These are phyloP conservation scores for Hyaena hyaena DNA, from an alignment of 2,113 vertebrate genomes.

Conservation along the genomic window DNA sequence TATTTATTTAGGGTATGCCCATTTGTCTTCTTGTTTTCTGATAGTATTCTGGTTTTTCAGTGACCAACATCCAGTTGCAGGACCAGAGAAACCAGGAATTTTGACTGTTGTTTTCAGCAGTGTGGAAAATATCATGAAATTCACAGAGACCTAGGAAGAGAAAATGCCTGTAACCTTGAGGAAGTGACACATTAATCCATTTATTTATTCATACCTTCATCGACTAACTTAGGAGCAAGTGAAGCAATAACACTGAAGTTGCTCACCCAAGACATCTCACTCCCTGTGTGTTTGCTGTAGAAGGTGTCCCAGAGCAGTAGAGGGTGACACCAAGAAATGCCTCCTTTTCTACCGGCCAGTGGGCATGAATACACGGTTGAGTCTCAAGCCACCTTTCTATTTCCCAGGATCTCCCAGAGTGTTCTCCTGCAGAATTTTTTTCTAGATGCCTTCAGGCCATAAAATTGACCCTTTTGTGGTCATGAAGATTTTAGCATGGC, in stretches of 20 bases:
- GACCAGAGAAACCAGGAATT: neutral
- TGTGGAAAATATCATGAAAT: neutral
- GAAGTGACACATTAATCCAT: neutral
- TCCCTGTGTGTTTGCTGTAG: neutral
- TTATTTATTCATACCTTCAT: neutral
- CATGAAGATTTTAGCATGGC: neutral
- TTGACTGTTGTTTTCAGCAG: neutral
- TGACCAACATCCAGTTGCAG: neutral
- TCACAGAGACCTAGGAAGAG: neutral
- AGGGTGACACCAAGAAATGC: neutral
- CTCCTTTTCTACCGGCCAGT: neutral
- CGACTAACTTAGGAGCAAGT: neutral
- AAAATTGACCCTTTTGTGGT: neutral
- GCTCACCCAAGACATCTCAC: neutral
- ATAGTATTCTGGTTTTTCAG: neutral
- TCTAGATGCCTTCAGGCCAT: neutral
- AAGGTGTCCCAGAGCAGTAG: neutral
- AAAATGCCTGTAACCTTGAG: neutral
- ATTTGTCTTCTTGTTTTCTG: neutral
- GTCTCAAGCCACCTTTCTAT: neutral
- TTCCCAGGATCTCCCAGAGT: neutral
- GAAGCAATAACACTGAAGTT: neutral
- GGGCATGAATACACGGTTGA: neutral
- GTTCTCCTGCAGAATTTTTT: neutral
- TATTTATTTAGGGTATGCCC: neutral